Evolutionary conservation across 2,888 invertebrate genomes (phyloP).

Genomic region (Caenorhabditis drosophilae): DNA sequence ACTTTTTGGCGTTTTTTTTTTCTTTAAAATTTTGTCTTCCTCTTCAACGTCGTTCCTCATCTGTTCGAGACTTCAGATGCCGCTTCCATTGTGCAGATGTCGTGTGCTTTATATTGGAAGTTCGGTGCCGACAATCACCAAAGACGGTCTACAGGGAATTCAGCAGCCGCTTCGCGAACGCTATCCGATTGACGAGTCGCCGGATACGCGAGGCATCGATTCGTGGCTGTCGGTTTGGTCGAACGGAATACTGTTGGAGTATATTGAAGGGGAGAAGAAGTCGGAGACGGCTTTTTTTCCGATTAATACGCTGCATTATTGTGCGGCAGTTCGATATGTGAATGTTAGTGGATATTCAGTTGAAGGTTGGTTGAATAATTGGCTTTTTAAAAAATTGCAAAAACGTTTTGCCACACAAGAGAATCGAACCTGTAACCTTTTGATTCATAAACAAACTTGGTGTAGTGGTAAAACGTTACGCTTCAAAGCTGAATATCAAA

Average conservation of each 20-base stretch:
- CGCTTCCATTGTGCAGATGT: slow-evolving; percentile 87
- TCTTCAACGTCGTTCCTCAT: too few species aligned
- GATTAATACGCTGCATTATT: slow-evolving; percentile 91
- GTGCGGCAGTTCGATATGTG: slow-evolving; percentile 88
- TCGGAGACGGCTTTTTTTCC: slow-evolving; percentile 92
- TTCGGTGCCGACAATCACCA: slow-evolving; percentile 93
- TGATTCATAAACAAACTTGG: too few species aligned
- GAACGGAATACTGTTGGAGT: slow-evolving; percentile 89
- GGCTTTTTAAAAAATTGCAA: slow-evolving; percentile 1
- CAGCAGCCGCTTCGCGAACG: slow-evolving; percentile 94
- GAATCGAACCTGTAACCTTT: too few species aligned
- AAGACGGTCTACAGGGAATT: slow-evolving; percentile 81
- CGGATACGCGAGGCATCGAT: slow-evolving; percentile 87
- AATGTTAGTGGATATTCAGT: slow-evolving; percentile 75
- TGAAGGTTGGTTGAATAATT: too few species aligned
- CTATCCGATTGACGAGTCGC: slow-evolving; percentile 91
- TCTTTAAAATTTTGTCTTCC: too few species aligned
- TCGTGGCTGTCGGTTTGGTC: slow-evolving; percentile 94
- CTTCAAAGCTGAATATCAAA: neutral
- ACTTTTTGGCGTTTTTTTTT: too few species aligned
- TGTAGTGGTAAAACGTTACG: neutral
- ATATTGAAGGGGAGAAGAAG: slow-evolving; percentile 91
- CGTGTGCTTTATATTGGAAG: slow-evolving; percentile 94
- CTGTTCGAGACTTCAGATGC: too few species aligned
- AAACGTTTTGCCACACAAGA: too few species aligned